A percentile compares a stretch with the other conserved stretches of the same genome.
Evolutionary conservation across 2,888 invertebrate species (phyloP).

Genomic region (Patella ulyssiponensis): DNA sequence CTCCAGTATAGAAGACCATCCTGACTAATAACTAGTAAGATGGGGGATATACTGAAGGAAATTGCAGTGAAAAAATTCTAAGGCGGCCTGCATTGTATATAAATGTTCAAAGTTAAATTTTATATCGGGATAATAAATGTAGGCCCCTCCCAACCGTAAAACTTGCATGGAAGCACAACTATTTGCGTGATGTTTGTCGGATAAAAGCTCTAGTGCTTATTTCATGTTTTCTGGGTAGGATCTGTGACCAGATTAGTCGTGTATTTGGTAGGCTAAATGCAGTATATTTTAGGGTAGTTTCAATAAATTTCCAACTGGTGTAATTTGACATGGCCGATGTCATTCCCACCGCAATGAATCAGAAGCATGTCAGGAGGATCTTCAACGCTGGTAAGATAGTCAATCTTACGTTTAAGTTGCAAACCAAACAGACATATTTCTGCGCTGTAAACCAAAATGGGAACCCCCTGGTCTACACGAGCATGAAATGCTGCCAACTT

Average conservation of each 20-base stretch:
- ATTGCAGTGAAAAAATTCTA: not conserved
- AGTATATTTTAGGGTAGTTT: not conserved
- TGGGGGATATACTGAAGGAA: not conserved
- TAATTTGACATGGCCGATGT: not conserved
- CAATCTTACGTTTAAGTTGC: not conserved
- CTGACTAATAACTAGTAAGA: not conserved
- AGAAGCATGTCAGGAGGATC: not conserved
- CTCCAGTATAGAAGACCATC: not conserved
- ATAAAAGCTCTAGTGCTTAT: not conserved
- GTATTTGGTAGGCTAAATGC: not conserved
- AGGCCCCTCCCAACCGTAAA: too few relatives aligned
- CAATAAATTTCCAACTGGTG: not conserved
- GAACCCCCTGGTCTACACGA: not conserved
- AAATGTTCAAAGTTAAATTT: not conserved
- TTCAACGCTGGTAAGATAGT: not conserved
- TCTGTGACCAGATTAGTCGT: not conserved
- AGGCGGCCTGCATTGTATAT: not conserved
- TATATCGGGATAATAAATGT: not conserved
- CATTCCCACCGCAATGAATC: not conserved
- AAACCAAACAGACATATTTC: not conserved
- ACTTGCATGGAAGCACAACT: not conserved
- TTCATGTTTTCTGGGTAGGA: not conserved
- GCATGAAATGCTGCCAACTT: not conserved
- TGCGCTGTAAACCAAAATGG: not conserved
- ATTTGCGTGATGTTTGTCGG: too few relatives aligned